phyloP scores from a whole-genome alignment of 2,113 vertebrate species.

The Junco hyemalis region DNA sequence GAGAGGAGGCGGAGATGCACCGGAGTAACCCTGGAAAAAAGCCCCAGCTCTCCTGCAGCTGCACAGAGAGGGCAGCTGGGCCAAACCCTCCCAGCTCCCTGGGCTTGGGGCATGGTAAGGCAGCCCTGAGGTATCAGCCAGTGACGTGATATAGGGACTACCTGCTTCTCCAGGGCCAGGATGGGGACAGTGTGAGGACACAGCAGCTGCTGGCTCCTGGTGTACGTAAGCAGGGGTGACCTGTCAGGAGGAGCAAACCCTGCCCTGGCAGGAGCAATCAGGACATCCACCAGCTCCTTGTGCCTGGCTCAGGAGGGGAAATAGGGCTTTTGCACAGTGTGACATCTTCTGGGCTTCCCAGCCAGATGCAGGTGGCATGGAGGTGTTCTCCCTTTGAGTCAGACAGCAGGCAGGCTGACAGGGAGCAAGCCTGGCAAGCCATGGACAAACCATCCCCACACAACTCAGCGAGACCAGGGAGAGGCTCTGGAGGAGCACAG shows the following conservation, averaged over 20 bases:
- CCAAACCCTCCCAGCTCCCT: neutral
- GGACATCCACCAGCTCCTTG: neutral
- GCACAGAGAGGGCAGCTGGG: neutral
- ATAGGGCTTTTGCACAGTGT: fast-evolving
- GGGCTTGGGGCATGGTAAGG: neutral
- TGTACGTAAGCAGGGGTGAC: neutral
- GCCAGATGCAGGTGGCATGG: fast-evolving
- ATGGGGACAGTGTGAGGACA: neutral
- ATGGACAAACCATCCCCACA: neutral
- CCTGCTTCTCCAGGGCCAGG: neutral
- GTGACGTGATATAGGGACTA: fast-evolving
- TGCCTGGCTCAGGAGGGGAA: neutral
- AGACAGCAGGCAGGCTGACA: neutral
- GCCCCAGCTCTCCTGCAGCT: neutral
- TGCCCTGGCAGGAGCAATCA: neutral
- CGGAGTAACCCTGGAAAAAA: neutral
- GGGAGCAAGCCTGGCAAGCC: neutral
- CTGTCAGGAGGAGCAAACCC: neutral
- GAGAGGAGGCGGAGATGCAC: neutral
- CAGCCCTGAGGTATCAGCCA: fast-evolving
- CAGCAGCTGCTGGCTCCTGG: neutral
- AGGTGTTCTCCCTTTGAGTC: neutral
- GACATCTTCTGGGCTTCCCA: neutral
- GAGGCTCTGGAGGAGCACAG: neutral
- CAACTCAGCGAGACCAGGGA: neutral